phyloP scores from a whole-genome alignment of 2,797 vertebrate species.

The Gymnothorax reevesii region DNA sequence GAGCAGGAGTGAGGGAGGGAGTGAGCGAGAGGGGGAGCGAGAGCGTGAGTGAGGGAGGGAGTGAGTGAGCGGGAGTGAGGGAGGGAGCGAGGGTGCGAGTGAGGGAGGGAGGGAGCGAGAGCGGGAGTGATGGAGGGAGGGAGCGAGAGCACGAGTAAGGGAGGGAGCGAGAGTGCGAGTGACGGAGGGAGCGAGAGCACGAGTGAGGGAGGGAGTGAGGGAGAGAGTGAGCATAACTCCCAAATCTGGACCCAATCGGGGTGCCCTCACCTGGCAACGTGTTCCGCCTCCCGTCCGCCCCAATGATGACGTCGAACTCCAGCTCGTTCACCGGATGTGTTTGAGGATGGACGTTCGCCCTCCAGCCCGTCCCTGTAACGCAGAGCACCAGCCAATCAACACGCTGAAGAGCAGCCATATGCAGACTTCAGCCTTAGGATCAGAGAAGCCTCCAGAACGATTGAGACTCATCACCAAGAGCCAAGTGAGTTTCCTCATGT shows the following conservation, averaged over 20 bases:
- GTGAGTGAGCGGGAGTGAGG: too few relatives aligned
- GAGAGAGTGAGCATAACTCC: background rate
- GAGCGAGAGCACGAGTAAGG: background rate
- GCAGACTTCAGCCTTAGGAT: background rate
- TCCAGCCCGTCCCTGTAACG: conserved; percentile 85
- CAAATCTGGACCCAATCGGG: background rate
- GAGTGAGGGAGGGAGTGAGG: background rate
- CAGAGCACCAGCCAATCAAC: background rate
- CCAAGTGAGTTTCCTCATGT: background rate
- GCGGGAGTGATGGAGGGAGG: background rate
- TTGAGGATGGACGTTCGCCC: conserved; percentile 83
- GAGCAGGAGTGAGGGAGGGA: background rate
- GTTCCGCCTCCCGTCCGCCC: conserved; percentile 92
- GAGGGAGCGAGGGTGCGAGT: background rate
- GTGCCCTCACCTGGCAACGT: conserved; percentile 83
- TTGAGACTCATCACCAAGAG: background rate
- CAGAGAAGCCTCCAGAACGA: background rate
- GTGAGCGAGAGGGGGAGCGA: too few relatives aligned
- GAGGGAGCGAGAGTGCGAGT: background rate
- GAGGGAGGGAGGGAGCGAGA: background rate
- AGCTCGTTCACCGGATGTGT: conserved; percentile 83
- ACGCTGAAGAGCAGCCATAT: background rate
- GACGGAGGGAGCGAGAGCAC: background rate
- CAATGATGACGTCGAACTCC: conserved; percentile 90
- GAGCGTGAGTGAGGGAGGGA: too few relatives aligned